Evolutionary conservation across 2,113 vertebrate species (phyloP).

Genomic region (Myiagra hebetior): DNA sequence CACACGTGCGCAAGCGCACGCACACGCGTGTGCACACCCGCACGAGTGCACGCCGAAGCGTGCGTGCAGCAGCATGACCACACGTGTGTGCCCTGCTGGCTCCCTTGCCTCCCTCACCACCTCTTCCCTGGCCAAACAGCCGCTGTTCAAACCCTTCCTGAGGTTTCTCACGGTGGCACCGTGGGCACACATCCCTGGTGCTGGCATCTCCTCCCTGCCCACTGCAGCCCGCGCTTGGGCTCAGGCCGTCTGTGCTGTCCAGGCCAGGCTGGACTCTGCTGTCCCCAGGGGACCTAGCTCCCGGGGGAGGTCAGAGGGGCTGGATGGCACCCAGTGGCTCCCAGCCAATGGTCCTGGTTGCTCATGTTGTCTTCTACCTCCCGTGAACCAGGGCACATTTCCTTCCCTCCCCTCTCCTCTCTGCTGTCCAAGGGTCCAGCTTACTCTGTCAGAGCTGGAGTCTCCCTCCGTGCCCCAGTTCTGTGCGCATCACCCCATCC

Average conservation of each 20-base stretch:
- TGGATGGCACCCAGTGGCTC: not conserved
- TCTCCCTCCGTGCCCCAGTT: not conserved
- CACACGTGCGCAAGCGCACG: rapidly evolving
- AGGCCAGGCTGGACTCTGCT: not conserved
- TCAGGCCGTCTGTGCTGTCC: rapidly evolving
- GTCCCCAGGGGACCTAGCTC: not conserved
- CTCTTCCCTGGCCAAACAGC: not conserved
- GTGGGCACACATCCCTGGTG: rapidly evolving
- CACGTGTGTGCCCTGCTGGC: rapidly evolving
- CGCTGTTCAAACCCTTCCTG: not conserved
- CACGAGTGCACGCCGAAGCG: rapidly evolving
- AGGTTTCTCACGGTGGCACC: not conserved
- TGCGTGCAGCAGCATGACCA: rapidly evolving
- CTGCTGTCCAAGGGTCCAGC: not conserved
- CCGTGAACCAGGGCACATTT: too few relatives aligned
- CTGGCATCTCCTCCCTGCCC: not conserved
- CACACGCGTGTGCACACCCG: rapidly evolving
- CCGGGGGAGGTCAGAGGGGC: not conserved
- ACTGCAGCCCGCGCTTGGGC: rapidly evolving
- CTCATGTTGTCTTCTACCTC: not conserved
- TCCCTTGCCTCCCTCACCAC: rapidly evolving
- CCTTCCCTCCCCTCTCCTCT: not conserved
- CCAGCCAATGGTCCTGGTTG: not conserved
- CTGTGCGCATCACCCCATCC: rapidly evolving
- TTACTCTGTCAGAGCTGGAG: not conserved